Conservation (phyloP, 1,140 invertebrate species). For the Popillia japonica region DNA sequence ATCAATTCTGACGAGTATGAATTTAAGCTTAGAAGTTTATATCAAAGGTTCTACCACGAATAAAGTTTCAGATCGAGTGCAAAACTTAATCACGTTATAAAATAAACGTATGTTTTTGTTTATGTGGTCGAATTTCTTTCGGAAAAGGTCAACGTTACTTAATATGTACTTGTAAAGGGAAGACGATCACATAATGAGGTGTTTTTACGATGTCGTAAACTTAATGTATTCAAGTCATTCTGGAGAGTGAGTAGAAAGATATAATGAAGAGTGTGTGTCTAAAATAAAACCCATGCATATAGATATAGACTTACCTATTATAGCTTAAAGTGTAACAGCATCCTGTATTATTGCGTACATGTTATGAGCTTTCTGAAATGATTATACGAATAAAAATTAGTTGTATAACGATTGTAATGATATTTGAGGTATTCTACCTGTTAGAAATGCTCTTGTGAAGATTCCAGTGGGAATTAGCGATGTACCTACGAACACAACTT, state of each 20-base stretch:
- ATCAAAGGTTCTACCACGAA: not conserved
- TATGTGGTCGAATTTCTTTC: not conserved
- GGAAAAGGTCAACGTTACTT: not conserved
- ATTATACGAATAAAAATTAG: not conserved
- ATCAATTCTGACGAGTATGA: too few relatives aligned
- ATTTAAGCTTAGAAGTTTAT: not conserved
- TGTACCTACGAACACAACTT: not conserved
- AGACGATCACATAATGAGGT: constrained; percentile 17
- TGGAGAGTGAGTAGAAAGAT: not conserved
- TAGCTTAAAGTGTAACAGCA: constrained; percentile 10
- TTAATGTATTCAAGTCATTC: constrained; percentile 30
- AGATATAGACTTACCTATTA: not conserved
- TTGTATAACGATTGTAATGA: not conserved
- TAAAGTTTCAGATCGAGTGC: not conserved
- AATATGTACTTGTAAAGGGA: not conserved
- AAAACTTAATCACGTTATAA: too few relatives aligned
- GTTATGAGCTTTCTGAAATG: not conserved
- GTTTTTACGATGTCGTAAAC: constrained; percentile 26
- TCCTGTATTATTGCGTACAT: not conserved
- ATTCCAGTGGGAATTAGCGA: not conserved
- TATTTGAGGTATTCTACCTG: not conserved
- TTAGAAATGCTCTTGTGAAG: not conserved
- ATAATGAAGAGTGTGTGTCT: constrained; percentile 4
- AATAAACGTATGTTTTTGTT: too few relatives aligned
- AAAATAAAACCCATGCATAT: not conserved